Conservation (phyloP, 1,140 invertebrate genomes). For the Aricia agestis region DNA sequence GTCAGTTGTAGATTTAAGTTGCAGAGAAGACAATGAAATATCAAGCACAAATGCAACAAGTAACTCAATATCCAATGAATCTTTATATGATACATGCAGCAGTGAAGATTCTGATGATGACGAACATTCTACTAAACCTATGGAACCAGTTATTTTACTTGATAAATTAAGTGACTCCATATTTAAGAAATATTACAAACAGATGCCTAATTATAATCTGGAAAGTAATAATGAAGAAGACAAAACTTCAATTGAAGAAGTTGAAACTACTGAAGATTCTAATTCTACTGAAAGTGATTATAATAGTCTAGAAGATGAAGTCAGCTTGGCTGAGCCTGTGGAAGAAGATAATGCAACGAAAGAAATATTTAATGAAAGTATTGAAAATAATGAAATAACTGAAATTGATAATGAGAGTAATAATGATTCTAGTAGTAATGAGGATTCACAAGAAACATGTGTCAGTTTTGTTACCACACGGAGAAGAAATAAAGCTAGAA, state of each 20-base stretch:
- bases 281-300: conserved; percentile 24
- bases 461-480: conserved; percentile 58
- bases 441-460: conserved; percentile 22
- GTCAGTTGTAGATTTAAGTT: conserved; percentile 17
- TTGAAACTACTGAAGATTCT: conserved; percentile 18
- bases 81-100: conserved; percentile 41
- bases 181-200: conserved; percentile 48
- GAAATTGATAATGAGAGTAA: conserved; percentile 7
- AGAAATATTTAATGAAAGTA: neutral
- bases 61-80: conserved; percentile 22
- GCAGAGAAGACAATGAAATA: neutral
- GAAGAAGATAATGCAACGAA: neutral
- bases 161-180: conserved; percentile 46
- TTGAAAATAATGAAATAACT: neutral
- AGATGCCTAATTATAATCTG: conserved; percentile 24
- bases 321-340: neutral
- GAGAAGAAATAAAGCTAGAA: conserved; percentile 46
- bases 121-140: conserved; percentile 7
- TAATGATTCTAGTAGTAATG: conserved; percentile 21
- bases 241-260: neutral
- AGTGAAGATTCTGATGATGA: conserved; percentile 34
- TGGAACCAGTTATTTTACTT: conserved; percentile 39
- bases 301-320: conserved; percentile 22
- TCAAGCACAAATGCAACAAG: conserved; percentile 6
- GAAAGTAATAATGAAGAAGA: conserved; percentile 20